Conservation (phyloP, 2,113 vertebrate species). For the Garra rufa region DNA sequence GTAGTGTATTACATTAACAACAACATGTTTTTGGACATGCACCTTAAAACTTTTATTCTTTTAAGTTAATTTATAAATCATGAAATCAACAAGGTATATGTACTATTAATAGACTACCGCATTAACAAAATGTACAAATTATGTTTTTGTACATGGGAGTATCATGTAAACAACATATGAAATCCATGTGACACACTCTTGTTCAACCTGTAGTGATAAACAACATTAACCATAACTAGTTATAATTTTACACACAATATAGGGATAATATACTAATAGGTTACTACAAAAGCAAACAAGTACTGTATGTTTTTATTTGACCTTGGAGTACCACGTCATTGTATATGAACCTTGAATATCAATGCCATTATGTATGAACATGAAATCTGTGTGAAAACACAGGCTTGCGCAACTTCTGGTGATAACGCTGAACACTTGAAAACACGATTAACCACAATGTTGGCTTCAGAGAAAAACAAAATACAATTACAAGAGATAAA, state of each 20-base stretch:
- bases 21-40: too few relatives aligned
- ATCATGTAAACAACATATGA: background rate
- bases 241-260: background rate
- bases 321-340: background rate
- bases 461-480: constrained; percentile 34
- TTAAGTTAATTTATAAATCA: background rate
- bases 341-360: too few relatives aligned
- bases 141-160: background rate
- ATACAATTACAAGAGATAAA: constrained; percentile 51
- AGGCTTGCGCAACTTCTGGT: background rate
- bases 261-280: background rate
- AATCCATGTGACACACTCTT: background rate
- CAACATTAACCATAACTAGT: background rate
- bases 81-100: too few relatives aligned
- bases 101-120: background rate
- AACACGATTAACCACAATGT: background rate
- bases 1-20: too few relatives aligned
- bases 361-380: background rate
- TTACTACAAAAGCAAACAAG: background rate
- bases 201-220: background rate
- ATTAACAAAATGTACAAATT: background rate
- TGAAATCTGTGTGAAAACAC: background rate
- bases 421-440: background rate
- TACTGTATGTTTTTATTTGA: background rate
- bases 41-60: too few relatives aligned